Evolutionary conservation across 1,140 invertebrate genomes (phyloP), one percentile per base, ranked within the genome.

Genomic region (Lepidurus couesii): DNA sequence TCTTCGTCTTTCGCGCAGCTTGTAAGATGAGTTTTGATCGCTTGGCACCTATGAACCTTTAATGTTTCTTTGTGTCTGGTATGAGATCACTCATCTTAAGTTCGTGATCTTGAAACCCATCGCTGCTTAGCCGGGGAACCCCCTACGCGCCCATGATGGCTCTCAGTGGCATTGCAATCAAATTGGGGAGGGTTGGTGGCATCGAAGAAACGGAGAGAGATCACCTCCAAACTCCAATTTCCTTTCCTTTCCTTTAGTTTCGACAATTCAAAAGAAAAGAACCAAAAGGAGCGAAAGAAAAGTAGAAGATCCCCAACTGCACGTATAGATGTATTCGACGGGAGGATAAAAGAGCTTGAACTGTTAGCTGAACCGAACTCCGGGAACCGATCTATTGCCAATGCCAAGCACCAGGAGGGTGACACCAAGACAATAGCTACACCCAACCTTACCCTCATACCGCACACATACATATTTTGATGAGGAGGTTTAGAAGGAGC

Each of bases 391-490:
- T 65, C 53, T 65, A 65, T 65, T 65, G 53, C 53, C 53, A 65
- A n/a, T 65, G 53, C 53, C 53, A 65, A 65, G 21, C 53, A 65
- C 53, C 53, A 65, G 53, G 53, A 65, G 53, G 53, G 53, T 65
- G 53, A 65, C 53, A 65, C 53, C 9, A 65, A 65, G 53, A 65
- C 53, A 65, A 65, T 65, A 65, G 53, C 53, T n/a, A 65, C 53
- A 9, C 53, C 53, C 53, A 13, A 7, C 16, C 13, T 7, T 47
- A 9, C 53, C 53, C 53, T 65, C 53, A 65, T 65, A 65, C 53
- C 53, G 53, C 53, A 65, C 53, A 65, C 53, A 65, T 65, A 65
- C 53, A 65, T 65, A 65, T 65, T 65, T 65, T 65, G 53, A 65
- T 65, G 53, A 65, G 53, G 53, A 65, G 53, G 21, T 65, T 65